phyloP scores from a whole-genome alignment of 1,140 invertebrate species.

The Drosophila funebris region DNA sequence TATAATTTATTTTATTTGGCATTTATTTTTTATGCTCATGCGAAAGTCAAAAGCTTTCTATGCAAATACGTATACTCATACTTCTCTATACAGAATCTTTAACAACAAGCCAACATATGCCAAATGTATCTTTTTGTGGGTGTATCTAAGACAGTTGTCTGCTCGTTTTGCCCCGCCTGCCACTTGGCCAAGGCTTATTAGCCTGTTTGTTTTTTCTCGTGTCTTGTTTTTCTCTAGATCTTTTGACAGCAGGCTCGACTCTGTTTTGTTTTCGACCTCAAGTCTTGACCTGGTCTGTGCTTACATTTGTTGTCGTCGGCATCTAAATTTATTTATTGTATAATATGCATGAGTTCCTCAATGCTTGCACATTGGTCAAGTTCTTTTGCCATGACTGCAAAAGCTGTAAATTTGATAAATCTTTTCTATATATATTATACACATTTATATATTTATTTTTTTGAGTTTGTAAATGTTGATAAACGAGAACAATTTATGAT shows the following conservation, averaged over 20 bases:
- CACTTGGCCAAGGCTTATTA: conserved; percentile 40
- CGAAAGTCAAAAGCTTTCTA: conserved; percentile 74
- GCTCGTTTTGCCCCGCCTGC: conserved; percentile 10
- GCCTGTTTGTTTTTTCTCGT: conserved; percentile 49
- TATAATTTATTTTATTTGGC: conserved; percentile 75
- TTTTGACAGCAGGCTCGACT: conserved; percentile 12
- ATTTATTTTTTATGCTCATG: conserved; percentile 63
- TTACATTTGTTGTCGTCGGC: conserved; percentile 35
- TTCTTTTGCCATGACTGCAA: background rate
- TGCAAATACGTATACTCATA: conserved; percentile 65
- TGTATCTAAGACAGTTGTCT: conserved; percentile 50
- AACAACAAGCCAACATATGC: conserved; percentile 23
- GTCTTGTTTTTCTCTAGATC: conserved; percentile 6
- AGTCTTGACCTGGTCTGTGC: conserved; percentile 18
- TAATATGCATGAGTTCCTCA: conserved; percentile 64
- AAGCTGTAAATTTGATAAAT: conserved; percentile 32
- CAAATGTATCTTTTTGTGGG: conserved; percentile 41
- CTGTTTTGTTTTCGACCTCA: too few relatives aligned
- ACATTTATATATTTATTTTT: background rate
- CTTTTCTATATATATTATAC: too few relatives aligned
- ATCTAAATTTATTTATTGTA: conserved; percentile 65
- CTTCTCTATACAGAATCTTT: conserved; percentile 1
- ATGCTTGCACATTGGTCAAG: background rate
- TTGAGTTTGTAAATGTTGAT: background rate
- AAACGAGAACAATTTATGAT: too few relatives aligned